phyloP scores from a whole-genome alignment of 1,140 invertebrate genomes.

The Drosophila navojoa region DNA sequence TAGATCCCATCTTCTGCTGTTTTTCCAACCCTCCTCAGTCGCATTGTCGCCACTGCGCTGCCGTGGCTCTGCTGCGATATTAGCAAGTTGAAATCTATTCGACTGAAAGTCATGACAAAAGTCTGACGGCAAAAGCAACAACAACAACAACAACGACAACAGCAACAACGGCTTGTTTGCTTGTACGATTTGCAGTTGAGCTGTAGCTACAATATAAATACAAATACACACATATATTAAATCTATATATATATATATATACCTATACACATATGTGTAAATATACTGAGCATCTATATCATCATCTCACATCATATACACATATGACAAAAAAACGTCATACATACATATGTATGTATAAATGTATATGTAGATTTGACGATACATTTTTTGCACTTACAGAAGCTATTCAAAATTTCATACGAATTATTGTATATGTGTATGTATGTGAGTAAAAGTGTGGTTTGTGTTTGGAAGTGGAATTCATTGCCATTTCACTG shows the following conservation, averaged over 20 bases:
- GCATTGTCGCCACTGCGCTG: background rate
- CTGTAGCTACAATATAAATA: slow-evolving; percentile 44
- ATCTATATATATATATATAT: background rate
- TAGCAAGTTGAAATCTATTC: slow-evolving; percentile 64
- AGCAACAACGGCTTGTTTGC: slow-evolving; percentile 53
- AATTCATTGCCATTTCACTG: slow-evolving; percentile 38
- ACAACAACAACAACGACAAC: slow-evolving; percentile 29
- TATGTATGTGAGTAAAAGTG: slow-evolving; percentile 18
- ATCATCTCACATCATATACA: slow-evolving; percentile 17
- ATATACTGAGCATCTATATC: slow-evolving; percentile 6
- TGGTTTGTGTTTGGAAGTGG: slow-evolving; percentile 12
- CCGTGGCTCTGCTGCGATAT: slow-evolving; percentile 30
- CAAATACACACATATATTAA: slow-evolving; percentile 4
- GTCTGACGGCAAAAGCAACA: slow-evolving; percentile 38
- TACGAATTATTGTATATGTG: slow-evolving; percentile 1
- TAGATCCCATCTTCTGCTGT: slow-evolving; percentile 26
- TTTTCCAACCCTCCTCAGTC: background rate
- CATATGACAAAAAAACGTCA: slow-evolving; percentile 20
- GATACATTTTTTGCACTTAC: slow-evolving; percentile 16
- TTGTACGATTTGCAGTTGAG: slow-evolving; percentile 70
- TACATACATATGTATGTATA: background rate
- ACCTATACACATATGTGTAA: background rate
- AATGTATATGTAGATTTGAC: background rate
- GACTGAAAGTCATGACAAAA: slow-evolving; percentile 53
- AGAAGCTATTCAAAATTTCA: slow-evolving; percentile 20